A percentile compares a stretch with the other conserved stretches of the same genome.
phyloP scores from a whole-genome alignment of 2,797 vertebrate genomes.

The Streptopelia turtur region DNA sequence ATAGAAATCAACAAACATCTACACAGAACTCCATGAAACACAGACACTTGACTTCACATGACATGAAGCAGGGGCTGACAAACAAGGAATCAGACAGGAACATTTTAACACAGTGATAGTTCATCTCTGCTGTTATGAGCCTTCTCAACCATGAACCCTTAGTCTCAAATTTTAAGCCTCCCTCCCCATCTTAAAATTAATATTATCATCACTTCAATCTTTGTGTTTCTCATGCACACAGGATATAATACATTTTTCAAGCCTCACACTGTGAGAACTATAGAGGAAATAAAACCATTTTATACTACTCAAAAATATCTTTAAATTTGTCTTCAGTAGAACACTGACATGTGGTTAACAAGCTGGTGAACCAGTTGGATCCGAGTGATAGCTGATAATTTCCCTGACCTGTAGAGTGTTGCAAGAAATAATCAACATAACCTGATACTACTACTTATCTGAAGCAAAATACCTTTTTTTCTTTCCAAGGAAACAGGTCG shows the following conservation, averaged over 20 bases:
- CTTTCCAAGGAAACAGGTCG: background rate
- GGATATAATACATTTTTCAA: background rate
- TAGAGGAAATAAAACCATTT: background rate
- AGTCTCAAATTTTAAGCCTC: background rate
- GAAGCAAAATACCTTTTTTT: background rate
- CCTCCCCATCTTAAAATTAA: background rate
- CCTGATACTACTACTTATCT: background rate
- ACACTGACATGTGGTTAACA: background rate
- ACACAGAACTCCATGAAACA: constrained; percentile 8
- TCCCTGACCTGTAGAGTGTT: background rate
- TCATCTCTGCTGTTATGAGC: background rate
- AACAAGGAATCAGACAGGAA: background rate
- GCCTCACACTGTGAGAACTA: background rate
- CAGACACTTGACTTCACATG: background rate
- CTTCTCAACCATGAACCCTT: background rate
- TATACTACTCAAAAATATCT: background rate
- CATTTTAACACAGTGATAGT: background rate
- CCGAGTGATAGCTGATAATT: background rate
- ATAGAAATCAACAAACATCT: constrained; percentile 13
- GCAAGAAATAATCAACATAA: background rate
- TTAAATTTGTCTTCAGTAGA: background rate
- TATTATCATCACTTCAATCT: background rate
- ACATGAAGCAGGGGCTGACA: background rate
- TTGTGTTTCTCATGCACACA: background rate
- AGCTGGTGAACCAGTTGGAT: background rate